These are phyloP conservation scores for Leucosticte australis DNA, from an alignment of 2,113 vertebrate species.

Conservation along the genomic window DNA sequence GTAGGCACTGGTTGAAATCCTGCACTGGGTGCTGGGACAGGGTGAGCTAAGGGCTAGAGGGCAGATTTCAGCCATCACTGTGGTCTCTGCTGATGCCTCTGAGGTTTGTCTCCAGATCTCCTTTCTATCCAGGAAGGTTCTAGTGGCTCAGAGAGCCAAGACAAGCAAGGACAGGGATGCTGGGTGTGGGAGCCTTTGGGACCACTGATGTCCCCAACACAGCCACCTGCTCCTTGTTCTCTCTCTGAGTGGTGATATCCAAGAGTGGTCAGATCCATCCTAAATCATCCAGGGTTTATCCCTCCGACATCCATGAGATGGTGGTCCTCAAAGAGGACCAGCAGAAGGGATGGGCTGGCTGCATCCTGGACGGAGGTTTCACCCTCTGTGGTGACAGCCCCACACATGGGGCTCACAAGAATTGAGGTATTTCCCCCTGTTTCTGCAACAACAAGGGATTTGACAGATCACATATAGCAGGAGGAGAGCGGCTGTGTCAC, in stretches of 20 bases:
- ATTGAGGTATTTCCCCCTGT: accelerated
- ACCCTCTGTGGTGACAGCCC: not conserved
- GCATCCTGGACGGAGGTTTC: not conserved
- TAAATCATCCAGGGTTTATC: not conserved
- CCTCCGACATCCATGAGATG: accelerated
- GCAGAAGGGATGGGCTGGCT: not conserved
- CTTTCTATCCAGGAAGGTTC: not conserved
- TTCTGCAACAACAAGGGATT: not conserved
- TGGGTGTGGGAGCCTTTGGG: not conserved
- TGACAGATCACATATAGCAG: accelerated
- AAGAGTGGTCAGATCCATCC: not conserved
- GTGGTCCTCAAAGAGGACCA: not conserved
- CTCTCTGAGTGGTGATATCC: not conserved
- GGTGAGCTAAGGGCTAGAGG: not conserved
- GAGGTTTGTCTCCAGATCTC: not conserved
- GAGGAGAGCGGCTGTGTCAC: accelerated
- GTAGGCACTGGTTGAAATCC: not conserved
- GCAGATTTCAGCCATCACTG: not conserved
- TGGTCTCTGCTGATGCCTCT: not conserved
- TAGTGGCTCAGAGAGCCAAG: not conserved
- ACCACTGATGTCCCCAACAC: not conserved
- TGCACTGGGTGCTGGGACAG: accelerated
- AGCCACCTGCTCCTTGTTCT: accelerated
- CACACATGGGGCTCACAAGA: accelerated
- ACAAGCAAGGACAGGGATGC: not conserved